Conservation (phyloP, 1,140 invertebrate species). For the Bombus huntii region DNA sequence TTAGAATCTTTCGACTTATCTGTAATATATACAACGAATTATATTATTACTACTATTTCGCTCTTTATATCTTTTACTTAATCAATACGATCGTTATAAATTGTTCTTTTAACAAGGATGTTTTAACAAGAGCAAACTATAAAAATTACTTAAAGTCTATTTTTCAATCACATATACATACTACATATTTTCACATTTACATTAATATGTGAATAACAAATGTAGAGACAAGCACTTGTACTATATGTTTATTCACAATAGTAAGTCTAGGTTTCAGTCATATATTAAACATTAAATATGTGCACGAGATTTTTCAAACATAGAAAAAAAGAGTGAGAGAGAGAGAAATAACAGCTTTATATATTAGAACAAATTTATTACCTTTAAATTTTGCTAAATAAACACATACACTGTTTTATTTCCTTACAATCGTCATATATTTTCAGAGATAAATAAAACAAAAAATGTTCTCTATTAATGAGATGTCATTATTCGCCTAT, state of each 20-base stretch:
- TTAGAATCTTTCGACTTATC: background rate
- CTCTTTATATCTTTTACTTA: background rate
- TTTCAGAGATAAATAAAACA: slow-evolving; percentile 3
- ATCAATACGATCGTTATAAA: background rate
- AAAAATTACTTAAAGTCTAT: background rate
- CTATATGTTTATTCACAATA: slow-evolving; percentile 24
- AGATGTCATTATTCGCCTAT: background rate
- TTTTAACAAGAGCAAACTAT: background rate
- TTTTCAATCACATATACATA: background rate
- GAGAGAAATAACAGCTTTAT: background rate
- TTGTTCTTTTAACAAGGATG: background rate
- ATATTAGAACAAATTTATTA: slow-evolving; percentile 22
- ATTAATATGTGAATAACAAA: slow-evolving; percentile 12
- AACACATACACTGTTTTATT: slow-evolving; percentile 12
- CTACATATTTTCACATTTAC: background rate
- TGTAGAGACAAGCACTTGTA: slow-evolving; percentile 24
- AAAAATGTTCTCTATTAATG: slow-evolving; percentile 21
- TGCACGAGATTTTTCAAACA: slow-evolving; percentile 21
- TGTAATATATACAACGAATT: background rate
- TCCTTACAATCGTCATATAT: background rate
- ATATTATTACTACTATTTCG: background rate
- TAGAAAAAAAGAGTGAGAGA: background rate
- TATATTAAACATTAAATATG: slow-evolving; percentile 14
- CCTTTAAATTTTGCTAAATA: slow-evolving; percentile 4
- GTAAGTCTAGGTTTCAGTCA: slow-evolving; percentile 25